Evolutionary conservation across 2,113 vertebrate species (phyloP).

Genomic region (Salminus brasiliensis): DNA sequence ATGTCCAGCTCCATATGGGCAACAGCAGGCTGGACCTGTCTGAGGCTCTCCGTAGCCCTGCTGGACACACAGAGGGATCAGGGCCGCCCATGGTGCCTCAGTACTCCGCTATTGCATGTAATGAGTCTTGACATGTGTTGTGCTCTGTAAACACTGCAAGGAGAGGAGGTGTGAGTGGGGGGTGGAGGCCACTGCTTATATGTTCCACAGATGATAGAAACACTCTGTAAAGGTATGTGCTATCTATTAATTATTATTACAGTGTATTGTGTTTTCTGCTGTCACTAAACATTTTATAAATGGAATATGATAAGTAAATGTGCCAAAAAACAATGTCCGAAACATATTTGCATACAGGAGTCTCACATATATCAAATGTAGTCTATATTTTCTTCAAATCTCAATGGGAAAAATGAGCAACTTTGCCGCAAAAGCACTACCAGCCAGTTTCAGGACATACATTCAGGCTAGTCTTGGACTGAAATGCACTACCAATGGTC

Average conservation of each 20-base stretch:
- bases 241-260: not conserved
- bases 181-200: not conserved
- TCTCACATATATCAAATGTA: no score
- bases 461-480: no score
- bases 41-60: not conserved
- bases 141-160: constrained; percentile 23
- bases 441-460: no score
- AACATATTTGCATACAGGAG: no score
- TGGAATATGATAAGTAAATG: no score
- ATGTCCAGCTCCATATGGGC: not conserved
- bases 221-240: not conserved
- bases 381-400: no score
- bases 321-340: no score
- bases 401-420: no score
- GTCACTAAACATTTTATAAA: no score
- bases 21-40: not conserved
- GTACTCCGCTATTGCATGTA: not conserved
- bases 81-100: not conserved
- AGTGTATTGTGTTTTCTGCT: no score
- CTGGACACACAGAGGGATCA: not conserved
- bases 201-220: not conserved
- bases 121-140: constrained; percentile 27
- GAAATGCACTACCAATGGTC: no score
- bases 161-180: not conserved
- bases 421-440: no score